Evolutionary conservation across 2,888 invertebrate species (phyloP).

Genomic region (Agrotis ipsilon): DNA sequence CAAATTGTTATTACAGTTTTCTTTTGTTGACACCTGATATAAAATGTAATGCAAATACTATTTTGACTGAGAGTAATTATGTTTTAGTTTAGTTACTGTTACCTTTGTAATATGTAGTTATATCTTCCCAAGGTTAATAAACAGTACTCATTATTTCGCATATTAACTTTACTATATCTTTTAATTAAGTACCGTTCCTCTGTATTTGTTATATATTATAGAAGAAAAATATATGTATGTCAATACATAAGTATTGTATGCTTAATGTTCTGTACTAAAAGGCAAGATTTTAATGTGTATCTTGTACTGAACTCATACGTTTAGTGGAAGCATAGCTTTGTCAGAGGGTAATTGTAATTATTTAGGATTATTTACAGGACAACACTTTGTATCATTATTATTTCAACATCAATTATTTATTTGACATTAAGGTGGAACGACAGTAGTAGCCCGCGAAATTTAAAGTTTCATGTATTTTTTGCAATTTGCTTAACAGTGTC

Average conservation of each 20-base stretch:
- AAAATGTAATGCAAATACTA: slow-evolving; percentile 56
- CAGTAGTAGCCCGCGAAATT: too few relatives aligned
- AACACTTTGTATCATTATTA: slow-evolving; percentile 49
- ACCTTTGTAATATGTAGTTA: slow-evolving; percentile 59
- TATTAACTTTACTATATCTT: slow-evolving; percentile 43
- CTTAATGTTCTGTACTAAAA: slow-evolving; percentile 42
- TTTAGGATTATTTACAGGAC: slow-evolving; percentile 57
- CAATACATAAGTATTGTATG: slow-evolving; percentile 42
- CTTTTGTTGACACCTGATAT: slow-evolving; percentile 56
- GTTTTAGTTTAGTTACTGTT: slow-evolving; percentile 65
- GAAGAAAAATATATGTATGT: slow-evolving; percentile 14
- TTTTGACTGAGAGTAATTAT: slow-evolving; percentile 63
- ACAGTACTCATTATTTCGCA: slow-evolving; percentile 60
- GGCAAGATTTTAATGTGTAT: slow-evolving; percentile 31
- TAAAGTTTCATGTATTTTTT: too few relatives aligned
- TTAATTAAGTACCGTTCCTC: slow-evolving; percentile 37
- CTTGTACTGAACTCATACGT: slow-evolving; percentile 38
- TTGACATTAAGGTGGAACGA: too few relatives aligned
- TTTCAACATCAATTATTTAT: slow-evolving; percentile 31
- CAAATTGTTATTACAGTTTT: slow-evolving; percentile 52
- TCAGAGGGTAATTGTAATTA: slow-evolving; percentile 52
- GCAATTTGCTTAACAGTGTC: too few relatives aligned
- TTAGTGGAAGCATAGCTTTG: slow-evolving; percentile 43
- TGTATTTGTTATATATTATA: slow-evolving; percentile 35
- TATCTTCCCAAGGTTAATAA: slow-evolving; percentile 44